Evolutionary conservation across 2,797 vertebrate genomes (phyloP).

Genomic region (Vespertilio murinus): DNA sequence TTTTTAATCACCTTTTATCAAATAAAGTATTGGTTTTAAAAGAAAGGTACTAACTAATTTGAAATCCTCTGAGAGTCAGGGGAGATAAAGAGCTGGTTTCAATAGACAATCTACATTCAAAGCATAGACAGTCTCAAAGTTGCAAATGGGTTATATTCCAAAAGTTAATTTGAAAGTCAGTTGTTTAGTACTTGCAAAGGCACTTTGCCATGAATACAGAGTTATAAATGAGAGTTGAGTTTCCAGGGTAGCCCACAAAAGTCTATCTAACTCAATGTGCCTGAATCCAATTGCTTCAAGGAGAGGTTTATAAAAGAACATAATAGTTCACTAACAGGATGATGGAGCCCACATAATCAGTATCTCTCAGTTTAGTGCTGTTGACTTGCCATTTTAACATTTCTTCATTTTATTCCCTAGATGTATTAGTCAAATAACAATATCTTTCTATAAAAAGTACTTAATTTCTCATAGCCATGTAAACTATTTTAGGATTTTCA

Average conservation of each 20-base stretch:
- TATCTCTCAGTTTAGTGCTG: constrained; percentile 11
- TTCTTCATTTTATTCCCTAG: constrained; percentile 17
- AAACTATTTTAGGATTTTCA: constrained; percentile 45
- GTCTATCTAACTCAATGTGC: constrained; percentile 38
- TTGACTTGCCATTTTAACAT: constrained; percentile 47
- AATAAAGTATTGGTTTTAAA: constrained; percentile 53
- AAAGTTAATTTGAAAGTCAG: constrained; percentile 71
- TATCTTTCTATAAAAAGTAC: constrained; percentile 23
- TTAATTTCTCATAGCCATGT: constrained; percentile 23
- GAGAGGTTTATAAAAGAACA: constrained; percentile 52
- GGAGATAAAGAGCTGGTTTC: constrained; percentile 37
- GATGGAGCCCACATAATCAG: neutral
- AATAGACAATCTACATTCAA: constrained; percentile 67
- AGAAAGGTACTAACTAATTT: constrained; percentile 66
- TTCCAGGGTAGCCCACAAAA: constrained; percentile 57
- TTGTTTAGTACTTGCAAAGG: constrained; percentile 67
- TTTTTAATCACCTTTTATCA: constrained; percentile 49
- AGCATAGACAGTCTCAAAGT: constrained; percentile 49
- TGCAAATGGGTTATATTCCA: constrained; percentile 66
- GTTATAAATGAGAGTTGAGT: constrained; percentile 68
- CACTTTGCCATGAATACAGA: constrained; percentile 69
- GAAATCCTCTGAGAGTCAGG: constrained; percentile 49
- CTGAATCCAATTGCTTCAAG: constrained; percentile 63
- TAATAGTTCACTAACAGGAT: constrained; percentile 27
- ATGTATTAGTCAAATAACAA: constrained; percentile 43